Conservation (phyloP, 2,888 invertebrate genomes). For the Odontomyia ornata region DNA sequence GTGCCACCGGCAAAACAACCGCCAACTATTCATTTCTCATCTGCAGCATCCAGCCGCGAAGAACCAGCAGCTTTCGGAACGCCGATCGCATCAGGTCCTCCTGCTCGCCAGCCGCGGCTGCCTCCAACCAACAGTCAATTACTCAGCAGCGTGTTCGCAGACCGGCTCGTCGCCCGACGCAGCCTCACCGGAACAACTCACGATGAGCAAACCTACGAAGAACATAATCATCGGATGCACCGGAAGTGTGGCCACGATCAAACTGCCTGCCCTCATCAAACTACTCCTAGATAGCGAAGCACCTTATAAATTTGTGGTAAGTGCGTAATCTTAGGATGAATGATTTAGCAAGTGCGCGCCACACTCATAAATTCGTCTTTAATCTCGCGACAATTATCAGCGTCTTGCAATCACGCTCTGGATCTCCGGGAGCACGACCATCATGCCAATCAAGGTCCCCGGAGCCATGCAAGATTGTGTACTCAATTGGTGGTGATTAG, state of each 20-base stretch:
- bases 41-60: neutral
- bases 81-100: neutral
- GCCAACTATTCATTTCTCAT: neutral
- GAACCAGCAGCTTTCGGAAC: neutral
- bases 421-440: neutral
- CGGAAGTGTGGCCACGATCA: constrained; percentile 96
- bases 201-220: constrained; percentile 57
- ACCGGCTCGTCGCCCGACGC: neutral
- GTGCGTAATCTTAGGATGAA: constrained; percentile 12
- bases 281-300: constrained; percentile 64
- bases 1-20: neutral
- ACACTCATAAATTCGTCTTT: neutral
- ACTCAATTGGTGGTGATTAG: no score
- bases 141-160: no score
- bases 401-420: neutral
- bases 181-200: neutral
- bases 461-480: neutral
- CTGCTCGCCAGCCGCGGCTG: neutral
- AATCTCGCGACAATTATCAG: constrained; percentile 19
- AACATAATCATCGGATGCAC: constrained; percentile 88
- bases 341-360: neutral
- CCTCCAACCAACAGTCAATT: constrained; percentile 25
- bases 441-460: neutral
- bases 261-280: constrained; percentile 78
- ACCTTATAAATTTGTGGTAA: constrained; percentile 58